Percentiles rank a stretch among this genome's conserved stretches.
These are phyloP conservation scores for Tolypeutes matacus DNA, from an alignment of 2,797 vertebrate species.

Conservation along the genomic window DNA sequence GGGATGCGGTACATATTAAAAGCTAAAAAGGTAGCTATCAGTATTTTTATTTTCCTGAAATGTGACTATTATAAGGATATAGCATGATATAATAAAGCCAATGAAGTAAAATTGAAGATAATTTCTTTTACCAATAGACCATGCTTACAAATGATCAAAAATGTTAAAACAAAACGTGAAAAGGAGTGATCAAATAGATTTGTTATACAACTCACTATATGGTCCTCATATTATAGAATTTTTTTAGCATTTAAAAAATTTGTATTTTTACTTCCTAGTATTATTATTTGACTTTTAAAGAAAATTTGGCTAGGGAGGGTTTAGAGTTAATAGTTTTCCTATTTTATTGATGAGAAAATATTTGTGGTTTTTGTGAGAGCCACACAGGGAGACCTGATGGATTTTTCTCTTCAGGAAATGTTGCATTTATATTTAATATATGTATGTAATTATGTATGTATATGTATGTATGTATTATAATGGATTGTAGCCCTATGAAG, in stretches of 20 bases:
- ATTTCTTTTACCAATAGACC: background rate
- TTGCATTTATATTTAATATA: conserved; percentile 29
- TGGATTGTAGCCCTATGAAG: conserved; percentile 25
- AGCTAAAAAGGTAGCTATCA: background rate
- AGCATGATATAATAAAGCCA: background rate
- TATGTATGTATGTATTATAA: background rate
- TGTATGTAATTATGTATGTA: too few relatives aligned
- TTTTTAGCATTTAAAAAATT: too few relatives aligned
- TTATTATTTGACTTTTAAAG: background rate
- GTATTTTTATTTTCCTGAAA: conserved; percentile 38
- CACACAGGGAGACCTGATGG: background rate
- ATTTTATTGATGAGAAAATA: conserved; percentile 17
- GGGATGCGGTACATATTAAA: background rate
- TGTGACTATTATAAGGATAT: background rate
- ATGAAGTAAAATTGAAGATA: background rate
- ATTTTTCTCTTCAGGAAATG: background rate
- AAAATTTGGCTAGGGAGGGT: background rate
- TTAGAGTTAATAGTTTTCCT: background rate
- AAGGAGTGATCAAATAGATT: background rate
- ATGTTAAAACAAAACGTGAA: background rate
- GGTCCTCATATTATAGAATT: background rate
- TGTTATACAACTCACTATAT: background rate
- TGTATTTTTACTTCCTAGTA: background rate
- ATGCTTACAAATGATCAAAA: conserved; percentile 27
- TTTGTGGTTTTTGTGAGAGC: background rate